phyloP scores from a whole-genome alignment of 2,113 vertebrate genomes.

The Macroglossus sobrinus region DNA sequence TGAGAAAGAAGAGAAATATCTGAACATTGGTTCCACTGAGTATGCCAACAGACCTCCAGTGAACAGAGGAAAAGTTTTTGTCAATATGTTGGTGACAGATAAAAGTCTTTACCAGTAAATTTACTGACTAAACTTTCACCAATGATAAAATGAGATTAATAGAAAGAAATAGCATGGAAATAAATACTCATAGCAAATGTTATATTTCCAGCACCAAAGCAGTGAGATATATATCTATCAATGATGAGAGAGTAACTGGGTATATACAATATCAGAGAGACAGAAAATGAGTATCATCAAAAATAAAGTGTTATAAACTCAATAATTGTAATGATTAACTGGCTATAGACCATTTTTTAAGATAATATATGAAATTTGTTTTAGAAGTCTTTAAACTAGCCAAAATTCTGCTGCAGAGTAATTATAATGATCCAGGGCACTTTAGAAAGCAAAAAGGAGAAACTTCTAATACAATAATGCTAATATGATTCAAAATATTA shows the following conservation, averaged over 20 bases:
- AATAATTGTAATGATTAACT: slow-evolving; percentile 23
- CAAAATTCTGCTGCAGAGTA: slow-evolving; percentile 1
- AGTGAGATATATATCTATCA: slow-evolving; percentile 7
- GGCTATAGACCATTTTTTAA: slow-evolving; percentile 16
- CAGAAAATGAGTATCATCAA: slow-evolving; percentile 25
- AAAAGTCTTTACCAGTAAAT: neutral
- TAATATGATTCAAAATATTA: neutral
- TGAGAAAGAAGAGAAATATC: neutral
- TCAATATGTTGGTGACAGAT: neutral
- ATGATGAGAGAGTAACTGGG: neutral
- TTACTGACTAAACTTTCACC: slow-evolving; percentile 6
- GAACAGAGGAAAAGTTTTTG: neutral
- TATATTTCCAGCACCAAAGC: neutral
- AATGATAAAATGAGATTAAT: slow-evolving; percentile 22
- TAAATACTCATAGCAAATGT: neutral
- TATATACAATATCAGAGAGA: neutral
- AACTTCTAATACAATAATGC: neutral
- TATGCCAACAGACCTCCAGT: neutral
- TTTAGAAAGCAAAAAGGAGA: neutral
- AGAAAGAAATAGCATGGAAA: slow-evolving; percentile 27
- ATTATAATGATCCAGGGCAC: neutral
- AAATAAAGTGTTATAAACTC: slow-evolving; percentile 24
- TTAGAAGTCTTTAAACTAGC: neutral
- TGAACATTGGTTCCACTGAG: neutral
- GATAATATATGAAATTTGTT: neutral